Evolutionary conservation across 2,113 vertebrate species (phyloP), one percentile per base, ranked within the genome.

Genomic region (Symphodus melops): DNA sequence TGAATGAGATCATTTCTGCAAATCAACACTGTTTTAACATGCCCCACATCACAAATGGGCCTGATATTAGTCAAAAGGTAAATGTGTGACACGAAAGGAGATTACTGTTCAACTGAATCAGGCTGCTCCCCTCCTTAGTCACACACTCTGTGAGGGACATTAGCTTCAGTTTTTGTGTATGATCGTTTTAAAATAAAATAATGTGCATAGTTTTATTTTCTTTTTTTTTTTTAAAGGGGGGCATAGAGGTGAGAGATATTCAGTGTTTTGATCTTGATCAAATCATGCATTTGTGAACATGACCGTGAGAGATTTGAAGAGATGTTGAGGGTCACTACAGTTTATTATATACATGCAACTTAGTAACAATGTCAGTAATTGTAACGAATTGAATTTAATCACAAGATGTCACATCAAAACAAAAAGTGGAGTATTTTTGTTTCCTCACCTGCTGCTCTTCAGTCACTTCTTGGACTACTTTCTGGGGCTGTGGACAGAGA

Each of bases 381-480:
- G 23, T 19, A 48, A 19, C 46, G 4, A 41, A 41, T 51, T 54
- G 3, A 44, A 48, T 6, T 5, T 60, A 58, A 56, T 55, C 23
- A 23, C 16, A 61, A 70, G 68, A 46, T 20, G 53, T 13, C 39
- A 20, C 58, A 42, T 69, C 20, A 79, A 73, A 64, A 71, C 67
- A 77, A 66, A 79, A 85, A 57, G 14, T 2, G 33, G 58, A 44
- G 37, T 28, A 59, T 70, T 79, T 44, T 1, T 17, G 72, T 79
- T 79, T 65, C 84, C 93, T 93, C 89, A 95, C 94, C 93, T 93
- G 91, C 81, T 89, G 89, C 84, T 91, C 89, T 79, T 92, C 83
- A 66, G 85, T 55, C 60, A 68, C 88, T 81, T 90, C 90, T 83
- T 87, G 88, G 77, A 86, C 82, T 44, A 92, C 82, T 87, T 87